Percentiles rank a stretch among this genome's conserved stretches.
Conservation (phyloP, 2,888 invertebrate species). For the Amphipoea lucens region DNA sequence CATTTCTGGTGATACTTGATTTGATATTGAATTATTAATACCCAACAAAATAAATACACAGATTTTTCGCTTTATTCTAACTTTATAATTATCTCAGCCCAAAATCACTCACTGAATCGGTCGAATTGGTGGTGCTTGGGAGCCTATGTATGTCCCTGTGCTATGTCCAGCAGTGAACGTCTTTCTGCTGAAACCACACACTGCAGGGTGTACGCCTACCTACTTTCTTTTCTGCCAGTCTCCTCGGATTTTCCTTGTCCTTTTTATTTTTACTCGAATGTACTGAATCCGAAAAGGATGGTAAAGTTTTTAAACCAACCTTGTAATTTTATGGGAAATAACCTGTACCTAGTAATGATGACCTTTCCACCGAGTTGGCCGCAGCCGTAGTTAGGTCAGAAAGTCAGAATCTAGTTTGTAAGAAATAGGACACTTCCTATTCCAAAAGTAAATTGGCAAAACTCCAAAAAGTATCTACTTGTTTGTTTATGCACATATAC, state of each 20-base stretch:
- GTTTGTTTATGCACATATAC: background rate
- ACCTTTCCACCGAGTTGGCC: conserved; percentile 25
- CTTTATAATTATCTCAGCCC: background rate
- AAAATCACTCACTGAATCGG: background rate
- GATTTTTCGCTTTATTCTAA: background rate
- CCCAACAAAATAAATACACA: background rate
- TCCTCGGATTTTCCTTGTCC: background rate
- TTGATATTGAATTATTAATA: background rate
- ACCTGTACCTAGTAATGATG: background rate
- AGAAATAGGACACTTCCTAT: conserved; percentile 32
- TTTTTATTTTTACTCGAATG: background rate
- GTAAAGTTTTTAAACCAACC: background rate
- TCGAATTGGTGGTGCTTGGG: background rate
- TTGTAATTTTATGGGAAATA: background rate
- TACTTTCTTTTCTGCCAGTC: background rate
- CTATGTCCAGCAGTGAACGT: background rate
- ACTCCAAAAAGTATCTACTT: background rate
- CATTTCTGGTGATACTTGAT: background rate
- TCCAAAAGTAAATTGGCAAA: conserved; percentile 27
- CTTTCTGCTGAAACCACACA: background rate
- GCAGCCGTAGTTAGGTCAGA: conserved; percentile 2
- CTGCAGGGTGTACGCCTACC: background rate
- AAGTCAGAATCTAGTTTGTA: conserved; percentile 25
- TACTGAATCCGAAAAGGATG: background rate
- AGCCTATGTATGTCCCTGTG: no score